Conservation (phyloP, 2,113 vertebrate species). For the Tonatia bakeri region DNA sequence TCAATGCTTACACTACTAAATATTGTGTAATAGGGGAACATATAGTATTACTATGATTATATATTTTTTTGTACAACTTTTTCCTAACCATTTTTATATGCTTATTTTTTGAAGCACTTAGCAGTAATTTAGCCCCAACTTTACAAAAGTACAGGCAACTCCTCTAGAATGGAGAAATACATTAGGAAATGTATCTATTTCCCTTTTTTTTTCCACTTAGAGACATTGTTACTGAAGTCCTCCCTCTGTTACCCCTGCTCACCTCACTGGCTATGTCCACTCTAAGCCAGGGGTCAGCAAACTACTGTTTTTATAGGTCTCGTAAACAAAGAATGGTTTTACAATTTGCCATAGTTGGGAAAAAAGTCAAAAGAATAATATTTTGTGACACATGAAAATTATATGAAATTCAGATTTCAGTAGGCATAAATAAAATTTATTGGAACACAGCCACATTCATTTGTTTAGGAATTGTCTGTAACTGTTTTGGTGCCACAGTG, state of each 20-base stretch:
- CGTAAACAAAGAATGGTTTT: background rate
- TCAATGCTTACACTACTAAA: background rate
- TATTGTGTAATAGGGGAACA: background rate
- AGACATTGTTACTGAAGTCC: background rate
- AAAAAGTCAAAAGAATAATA: background rate
- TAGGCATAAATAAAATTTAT: background rate
- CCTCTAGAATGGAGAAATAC: background rate
- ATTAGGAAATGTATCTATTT: background rate
- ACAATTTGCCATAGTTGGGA: background rate
- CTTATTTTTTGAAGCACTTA: background rate
- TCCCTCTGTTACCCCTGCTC: background rate
- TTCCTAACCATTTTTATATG: background rate
- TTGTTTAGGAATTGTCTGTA: background rate
- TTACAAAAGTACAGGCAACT: background rate
- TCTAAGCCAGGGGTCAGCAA: background rate
- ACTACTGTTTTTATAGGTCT: background rate
- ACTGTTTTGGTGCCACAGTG: background rate
- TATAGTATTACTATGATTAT: background rate
- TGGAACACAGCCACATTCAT: background rate
- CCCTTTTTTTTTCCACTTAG: background rate
- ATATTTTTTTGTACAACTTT: background rate
- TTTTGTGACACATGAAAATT: background rate
- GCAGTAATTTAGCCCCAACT: background rate
- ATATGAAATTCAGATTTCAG: background rate
- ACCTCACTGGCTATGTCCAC: background rate